Percentiles rank a stretch among this genome's conserved stretches.
Evolutionary conservation across 64 coral and sea anemone genomes (phyloP).

Genomic region (Montipora capricornis): DNA sequence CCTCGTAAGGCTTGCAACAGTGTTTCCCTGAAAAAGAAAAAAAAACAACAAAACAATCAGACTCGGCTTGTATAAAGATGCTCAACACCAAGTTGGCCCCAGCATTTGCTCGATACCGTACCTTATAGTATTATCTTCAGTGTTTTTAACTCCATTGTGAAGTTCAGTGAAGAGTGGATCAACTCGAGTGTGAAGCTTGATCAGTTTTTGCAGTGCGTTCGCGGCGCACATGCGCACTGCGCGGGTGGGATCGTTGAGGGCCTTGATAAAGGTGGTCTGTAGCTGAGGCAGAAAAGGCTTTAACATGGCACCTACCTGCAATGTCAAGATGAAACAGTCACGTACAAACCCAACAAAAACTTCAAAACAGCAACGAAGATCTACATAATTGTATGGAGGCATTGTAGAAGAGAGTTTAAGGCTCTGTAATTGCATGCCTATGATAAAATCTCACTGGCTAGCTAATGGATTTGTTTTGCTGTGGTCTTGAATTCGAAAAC

Average conservation of each 20-base stretch:
- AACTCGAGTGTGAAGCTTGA: constrained; percentile 92
- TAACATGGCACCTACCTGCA: constrained; percentile 93
- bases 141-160: constrained; percentile 97
- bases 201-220: constrained; percentile 77
- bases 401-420: no score
- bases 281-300: constrained; percentile 98
- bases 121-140: constrained; percentile 95
- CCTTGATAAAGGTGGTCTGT: constrained; percentile 98
- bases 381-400: no score
- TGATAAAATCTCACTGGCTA: no score
- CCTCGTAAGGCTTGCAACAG: constrained; percentile 89
- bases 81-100: background rate
- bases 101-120: background rate
- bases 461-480: no score
- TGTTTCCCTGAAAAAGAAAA: constrained; percentile 77
- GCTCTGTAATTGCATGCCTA: no score
- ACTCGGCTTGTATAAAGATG: background rate
- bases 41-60: background rate
- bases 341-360: no score
- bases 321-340: background rate
- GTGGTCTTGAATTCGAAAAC: no score
- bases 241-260: constrained; percentile 91
- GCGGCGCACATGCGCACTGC: constrained; percentile 84
- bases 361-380: no score
- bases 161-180: constrained; percentile 99